Percentiles rank a stretch among this genome's conserved stretches.
phyloP scores from a whole-genome alignment of 53 echinoderm and acorn worm species.

The Henricia sp. region DNA sequence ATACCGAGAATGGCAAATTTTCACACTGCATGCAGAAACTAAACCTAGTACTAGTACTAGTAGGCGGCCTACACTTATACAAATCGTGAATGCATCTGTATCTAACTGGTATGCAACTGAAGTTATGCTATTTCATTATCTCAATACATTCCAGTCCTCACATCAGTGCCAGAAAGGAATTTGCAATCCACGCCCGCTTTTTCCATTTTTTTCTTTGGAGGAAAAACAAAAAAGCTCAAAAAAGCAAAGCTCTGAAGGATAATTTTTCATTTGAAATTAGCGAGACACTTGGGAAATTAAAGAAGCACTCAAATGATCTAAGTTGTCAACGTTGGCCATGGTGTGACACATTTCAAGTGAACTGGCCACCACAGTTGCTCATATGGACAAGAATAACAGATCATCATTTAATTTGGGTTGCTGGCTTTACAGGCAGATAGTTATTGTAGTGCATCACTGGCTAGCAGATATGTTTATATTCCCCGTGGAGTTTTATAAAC shows the following conservation, averaged over 20 bases:
- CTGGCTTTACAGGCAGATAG: background rate
- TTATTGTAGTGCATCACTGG: background rate
- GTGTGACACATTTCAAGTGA: constrained; percentile 5
- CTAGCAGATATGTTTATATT: background rate
- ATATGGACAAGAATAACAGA: constrained; percentile 36
- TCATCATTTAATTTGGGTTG: constrained; percentile 18
- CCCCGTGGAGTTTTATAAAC: background rate
- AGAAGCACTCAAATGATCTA: constrained; percentile 41
- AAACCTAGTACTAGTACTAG: no score
- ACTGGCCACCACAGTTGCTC: background rate
- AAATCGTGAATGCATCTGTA: no score
- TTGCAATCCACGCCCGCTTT: background rate
- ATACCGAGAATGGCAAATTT: no score
- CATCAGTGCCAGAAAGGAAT: background rate
- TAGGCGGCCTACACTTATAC: no score
- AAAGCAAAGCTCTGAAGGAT: background rate
- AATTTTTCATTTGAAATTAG: background rate
- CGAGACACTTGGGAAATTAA: constrained; percentile 25
- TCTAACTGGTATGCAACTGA: no score
- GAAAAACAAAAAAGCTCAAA: background rate
- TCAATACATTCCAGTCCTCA: background rate
- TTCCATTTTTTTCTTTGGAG: background rate
- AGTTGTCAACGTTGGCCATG: background rate
- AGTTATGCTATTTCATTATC: background rate
- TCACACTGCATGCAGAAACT: no score